phyloP scores from a whole-genome alignment of 2,888 invertebrate species.

The Trachelus iudaicus region DNA sequence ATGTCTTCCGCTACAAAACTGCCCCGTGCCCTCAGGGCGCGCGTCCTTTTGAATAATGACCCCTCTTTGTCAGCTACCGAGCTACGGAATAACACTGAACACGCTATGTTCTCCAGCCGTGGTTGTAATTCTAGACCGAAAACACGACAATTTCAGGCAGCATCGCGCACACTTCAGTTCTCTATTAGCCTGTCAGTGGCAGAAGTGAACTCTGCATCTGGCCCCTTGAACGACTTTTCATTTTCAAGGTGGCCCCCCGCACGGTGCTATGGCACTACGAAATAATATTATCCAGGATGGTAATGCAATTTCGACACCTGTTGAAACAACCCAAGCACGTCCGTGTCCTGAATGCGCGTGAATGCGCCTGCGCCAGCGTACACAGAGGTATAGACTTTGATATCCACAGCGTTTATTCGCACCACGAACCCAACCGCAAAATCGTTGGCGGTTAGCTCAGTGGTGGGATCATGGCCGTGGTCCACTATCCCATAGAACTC shows the following conservation, averaged over 20 bases:
- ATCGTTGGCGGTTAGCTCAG: background rate
- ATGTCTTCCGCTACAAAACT: conserved; percentile 64
- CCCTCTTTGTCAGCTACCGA: conserved; percentile 45
- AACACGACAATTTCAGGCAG: background rate
- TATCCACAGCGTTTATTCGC: background rate
- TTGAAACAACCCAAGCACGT: background rate
- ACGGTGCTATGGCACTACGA: background rate
- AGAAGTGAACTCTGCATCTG: background rate
- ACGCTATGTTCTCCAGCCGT: conserved; percentile 1
- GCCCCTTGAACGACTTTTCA: background rate
- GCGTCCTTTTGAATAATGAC: conserved; percentile 56
- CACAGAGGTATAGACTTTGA: background rate
- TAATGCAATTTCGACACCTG: background rate
- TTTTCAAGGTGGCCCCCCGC: background rate
- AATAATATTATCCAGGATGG: background rate
- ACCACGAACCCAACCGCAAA: background rate
- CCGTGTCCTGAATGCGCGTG: background rate
- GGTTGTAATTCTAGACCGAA: background rate
- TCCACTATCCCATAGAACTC: background rate
- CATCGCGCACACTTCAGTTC: background rate
- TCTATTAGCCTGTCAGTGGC: background rate
- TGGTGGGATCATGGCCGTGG: background rate
- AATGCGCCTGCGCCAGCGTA: background rate
- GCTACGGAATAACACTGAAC: conserved; percentile 13
- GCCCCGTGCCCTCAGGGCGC: conserved; percentile 36